These are phyloP conservation scores for Papilio helenus DNA, from an alignment of 1,140 invertebrate genomes.

Conservation along the genomic window DNA sequence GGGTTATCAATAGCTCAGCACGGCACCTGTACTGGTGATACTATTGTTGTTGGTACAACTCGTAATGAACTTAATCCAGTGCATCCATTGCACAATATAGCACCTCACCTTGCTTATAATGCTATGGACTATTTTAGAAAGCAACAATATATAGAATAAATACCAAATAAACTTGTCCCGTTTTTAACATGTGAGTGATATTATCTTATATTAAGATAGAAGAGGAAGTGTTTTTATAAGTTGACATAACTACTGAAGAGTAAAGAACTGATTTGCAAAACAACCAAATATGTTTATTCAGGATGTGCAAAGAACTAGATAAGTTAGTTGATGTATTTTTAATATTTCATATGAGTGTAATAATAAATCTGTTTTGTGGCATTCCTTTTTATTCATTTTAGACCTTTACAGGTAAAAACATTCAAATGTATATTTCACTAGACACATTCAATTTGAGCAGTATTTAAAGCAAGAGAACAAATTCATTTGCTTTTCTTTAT, in stretches of 20 bases:
- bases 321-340: neutral
- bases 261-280: neutral
- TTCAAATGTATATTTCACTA: slow-evolving; percentile 15
- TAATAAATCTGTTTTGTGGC: slow-evolving; percentile 14
- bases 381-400: slow-evolving; percentile 9
- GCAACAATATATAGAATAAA: slow-evolving; percentile 73
- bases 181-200: neutral
- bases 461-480: neutral
- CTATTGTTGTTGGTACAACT: slow-evolving; percentile 66
- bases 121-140: slow-evolving; percentile 76
- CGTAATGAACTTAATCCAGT: slow-evolving; percentile 76
- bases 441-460: neutral
- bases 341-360: slow-evolving; percentile 5
- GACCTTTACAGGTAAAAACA: slow-evolving; percentile 1
- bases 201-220: no score
- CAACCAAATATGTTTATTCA: neutral
- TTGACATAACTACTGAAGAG: neutral
- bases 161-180: slow-evolving; percentile 59
- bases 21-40: slow-evolving; percentile 84
- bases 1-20: slow-evolving; percentile 97
- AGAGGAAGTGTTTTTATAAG: neutral
- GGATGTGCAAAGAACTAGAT: neutral
- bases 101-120: slow-evolving; percentile 78
- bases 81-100: slow-evolving; percentile 79
- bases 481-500: neutral